Conservation (phyloP, 2,797 vertebrate genomes). For the Coreius guichenoti region DNA sequence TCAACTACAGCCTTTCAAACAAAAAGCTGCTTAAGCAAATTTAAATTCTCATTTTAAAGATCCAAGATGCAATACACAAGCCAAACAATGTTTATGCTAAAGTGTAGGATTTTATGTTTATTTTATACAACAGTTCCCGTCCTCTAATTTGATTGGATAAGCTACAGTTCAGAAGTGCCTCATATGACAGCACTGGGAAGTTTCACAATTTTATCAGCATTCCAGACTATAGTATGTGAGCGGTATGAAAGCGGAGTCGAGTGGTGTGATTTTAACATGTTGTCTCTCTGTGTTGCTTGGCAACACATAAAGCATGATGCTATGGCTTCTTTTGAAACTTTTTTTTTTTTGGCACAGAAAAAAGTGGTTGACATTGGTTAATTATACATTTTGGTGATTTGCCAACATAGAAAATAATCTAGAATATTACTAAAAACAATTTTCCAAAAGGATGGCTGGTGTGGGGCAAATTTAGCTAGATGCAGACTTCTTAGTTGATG, state of each 20-base stretch:
- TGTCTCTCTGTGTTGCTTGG: slow-evolving; percentile 5
- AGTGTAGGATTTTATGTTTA: not conserved
- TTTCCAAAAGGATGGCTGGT: not conserved
- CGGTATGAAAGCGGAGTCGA: not conserved
- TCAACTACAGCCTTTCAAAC: not conserved
- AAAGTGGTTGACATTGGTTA: not conserved
- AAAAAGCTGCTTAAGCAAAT: not conserved
- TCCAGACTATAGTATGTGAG: not conserved
- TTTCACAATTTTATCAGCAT: not conserved
- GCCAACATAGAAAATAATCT: not conserved
- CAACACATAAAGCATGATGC: not conserved
- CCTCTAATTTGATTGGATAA: not conserved
- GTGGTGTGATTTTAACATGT: not conserved
- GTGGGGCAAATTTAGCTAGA: not conserved
- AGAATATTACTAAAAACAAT: not conserved
- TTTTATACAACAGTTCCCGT: not conserved
- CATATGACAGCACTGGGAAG: not conserved
- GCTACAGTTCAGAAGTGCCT: not conserved
- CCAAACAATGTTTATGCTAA: not conserved
- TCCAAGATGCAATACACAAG: not conserved
- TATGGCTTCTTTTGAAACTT: not conserved
- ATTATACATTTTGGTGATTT: not conserved
- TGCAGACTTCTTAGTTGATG: not conserved
- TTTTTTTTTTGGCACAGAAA: not conserved
- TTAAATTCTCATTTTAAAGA: not conserved